phyloP scores from a whole-genome alignment of 2,113 vertebrate species.

The Chloebia gouldiae region DNA sequence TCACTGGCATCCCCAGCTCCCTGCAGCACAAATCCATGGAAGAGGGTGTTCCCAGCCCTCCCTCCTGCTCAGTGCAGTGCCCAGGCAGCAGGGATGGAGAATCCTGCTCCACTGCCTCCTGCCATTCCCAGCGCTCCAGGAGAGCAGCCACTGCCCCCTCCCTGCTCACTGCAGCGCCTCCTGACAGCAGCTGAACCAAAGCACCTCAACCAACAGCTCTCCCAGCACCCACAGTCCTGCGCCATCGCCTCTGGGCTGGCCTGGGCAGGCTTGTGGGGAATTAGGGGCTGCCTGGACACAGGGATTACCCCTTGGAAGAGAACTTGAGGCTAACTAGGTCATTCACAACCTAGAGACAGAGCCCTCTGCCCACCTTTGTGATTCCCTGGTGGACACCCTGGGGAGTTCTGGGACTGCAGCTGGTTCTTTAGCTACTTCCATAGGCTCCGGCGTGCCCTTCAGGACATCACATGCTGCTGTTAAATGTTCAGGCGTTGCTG shows the following conservation, averaged over 20 bases:
- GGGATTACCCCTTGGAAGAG: not conserved
- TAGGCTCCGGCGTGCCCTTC: not conserved
- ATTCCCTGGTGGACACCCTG: not conserved
- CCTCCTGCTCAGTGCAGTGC: rapidly evolving
- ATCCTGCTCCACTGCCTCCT: not conserved
- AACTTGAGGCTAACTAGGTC: not conserved
- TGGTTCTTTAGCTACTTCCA: not conserved
- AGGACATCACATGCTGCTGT: rapidly evolving
- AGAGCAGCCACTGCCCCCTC: not conserved
- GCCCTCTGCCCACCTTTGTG: not conserved
- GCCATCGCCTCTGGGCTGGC: not conserved
- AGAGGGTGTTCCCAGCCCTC: not conserved
- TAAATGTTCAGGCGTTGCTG: not conserved
- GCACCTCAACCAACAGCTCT: not conserved
- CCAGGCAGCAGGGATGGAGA: not conserved
- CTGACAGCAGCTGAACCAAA: not conserved
- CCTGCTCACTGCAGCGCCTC: not conserved
- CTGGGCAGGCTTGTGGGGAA: not conserved
- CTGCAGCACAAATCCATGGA: rapidly evolving
- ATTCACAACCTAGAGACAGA: not conserved
- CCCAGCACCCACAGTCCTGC: not conserved
- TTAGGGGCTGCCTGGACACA: not conserved
- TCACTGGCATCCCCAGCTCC: not conserved
- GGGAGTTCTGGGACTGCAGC: not conserved
- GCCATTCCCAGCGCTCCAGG: rapidly evolving